Evolutionary conservation across 1,140 invertebrate genomes (phyloP).

Genomic region (silkworm (Bombyx mori)): ASM3026992v2 NC_085115.1:9060501-9061000

Average conservation of each 20-base stretch:
- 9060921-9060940: too few relatives aligned
- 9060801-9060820: too few relatives aligned
- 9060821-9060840: too few relatives aligned
- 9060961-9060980: too few relatives aligned
- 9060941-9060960: too few relatives aligned
- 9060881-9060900: too few relatives aligned
- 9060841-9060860: too few relatives aligned
- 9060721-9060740: neutral
- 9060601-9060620: conserved; percentile 70
- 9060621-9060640: conserved; percentile 59
- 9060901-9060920: too few relatives aligned
- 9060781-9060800: too few relatives aligned
- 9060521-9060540: conserved; percentile 16
- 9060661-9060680: conserved; percentile 29
- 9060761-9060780: neutral
- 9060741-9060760: neutral
- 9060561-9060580: conserved; percentile 58
- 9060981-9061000: too few relatives aligned
- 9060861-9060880: too few relatives aligned
- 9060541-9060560: conserved; percentile 41
- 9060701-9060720: conserved; percentile 15
- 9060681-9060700: conserved; percentile 19
- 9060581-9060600: conserved; percentile 68
- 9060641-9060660: conserved; percentile 45
- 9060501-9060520: conserved; percentile 7